Conservation (phyloP, 2,888 invertebrate species). For the Tupiocoris notatus region DNA sequence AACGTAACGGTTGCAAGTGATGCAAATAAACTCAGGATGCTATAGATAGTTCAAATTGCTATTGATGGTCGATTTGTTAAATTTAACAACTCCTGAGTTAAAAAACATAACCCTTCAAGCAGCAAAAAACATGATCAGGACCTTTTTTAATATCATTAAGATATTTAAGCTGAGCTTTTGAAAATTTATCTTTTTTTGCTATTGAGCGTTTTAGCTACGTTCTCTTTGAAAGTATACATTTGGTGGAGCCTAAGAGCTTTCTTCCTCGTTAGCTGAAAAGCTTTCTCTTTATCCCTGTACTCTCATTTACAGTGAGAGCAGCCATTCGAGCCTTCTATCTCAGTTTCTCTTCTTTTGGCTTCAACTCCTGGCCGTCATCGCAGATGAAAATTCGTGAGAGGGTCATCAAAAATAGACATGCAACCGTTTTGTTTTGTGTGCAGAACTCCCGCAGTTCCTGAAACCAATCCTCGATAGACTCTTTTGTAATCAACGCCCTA, state of each 20-base stretch:
- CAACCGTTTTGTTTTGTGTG: no score
- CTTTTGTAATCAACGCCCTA: no score
- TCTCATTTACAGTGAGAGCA: neutral
- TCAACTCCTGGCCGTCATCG: no score
- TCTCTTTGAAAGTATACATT: no score
- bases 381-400: no score
- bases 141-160: no score
- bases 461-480: no score
- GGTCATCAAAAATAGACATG: no score
- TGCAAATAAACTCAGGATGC: slow-evolving; percentile 1
- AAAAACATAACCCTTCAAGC: neutral
- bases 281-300: neutral
- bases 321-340: neutral
- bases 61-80: neutral
- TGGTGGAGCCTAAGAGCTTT: neutral
- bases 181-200: no score
- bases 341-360: neutral
- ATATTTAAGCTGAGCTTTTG: no score
- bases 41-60: neutral
- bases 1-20: slow-evolving; percentile 10
- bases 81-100: neutral
- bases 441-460: no score
- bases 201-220: no score
- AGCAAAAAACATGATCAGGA: neutral
- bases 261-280: neutral